Evolutionary conservation across 1,140 invertebrate genomes (phyloP).

Genomic region (Gyrodactylus salaris): DNA sequence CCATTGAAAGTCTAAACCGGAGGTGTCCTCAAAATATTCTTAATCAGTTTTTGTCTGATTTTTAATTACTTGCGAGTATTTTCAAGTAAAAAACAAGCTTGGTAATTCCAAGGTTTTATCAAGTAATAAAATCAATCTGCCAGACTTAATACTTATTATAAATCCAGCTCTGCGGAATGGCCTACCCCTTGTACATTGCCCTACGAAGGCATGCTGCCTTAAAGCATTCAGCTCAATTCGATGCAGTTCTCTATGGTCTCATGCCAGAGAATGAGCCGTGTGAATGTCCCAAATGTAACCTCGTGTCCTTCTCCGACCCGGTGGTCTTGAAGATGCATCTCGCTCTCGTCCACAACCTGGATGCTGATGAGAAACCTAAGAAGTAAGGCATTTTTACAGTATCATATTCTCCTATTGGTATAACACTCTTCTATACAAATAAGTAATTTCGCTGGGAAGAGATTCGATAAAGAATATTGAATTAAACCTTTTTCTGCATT

Average conservation of each 20-base stretch:
- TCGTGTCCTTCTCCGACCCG: not conserved
- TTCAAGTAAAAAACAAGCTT: too few species aligned
- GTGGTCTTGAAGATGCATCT: not conserved
- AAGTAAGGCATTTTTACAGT: not conserved
- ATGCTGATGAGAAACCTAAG: not conserved
- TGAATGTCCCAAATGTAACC: not conserved
- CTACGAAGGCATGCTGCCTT: not conserved
- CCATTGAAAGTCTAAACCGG: too few species aligned
- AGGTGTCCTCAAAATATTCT: too few species aligned
- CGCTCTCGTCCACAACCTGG: not conserved
- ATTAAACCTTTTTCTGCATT: too few species aligned
- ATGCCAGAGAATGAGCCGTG: not conserved
- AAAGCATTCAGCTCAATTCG: not conserved
- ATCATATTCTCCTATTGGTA: too few species aligned
- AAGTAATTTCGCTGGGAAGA: too few species aligned
- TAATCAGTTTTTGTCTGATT: too few species aligned
- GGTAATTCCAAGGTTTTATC: too few species aligned
- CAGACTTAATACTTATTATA: not conserved
- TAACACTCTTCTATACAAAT: too few species aligned
- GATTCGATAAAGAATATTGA: too few species aligned
- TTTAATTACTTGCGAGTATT: too few species aligned
- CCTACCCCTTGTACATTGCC: not conserved
- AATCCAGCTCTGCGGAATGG: not conserved
- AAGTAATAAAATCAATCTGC: too few species aligned
- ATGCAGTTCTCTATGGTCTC: not conserved